phyloP scores from a whole-genome alignment of 2,113 vertebrate species.

The Diadophis punctatus region DNA sequence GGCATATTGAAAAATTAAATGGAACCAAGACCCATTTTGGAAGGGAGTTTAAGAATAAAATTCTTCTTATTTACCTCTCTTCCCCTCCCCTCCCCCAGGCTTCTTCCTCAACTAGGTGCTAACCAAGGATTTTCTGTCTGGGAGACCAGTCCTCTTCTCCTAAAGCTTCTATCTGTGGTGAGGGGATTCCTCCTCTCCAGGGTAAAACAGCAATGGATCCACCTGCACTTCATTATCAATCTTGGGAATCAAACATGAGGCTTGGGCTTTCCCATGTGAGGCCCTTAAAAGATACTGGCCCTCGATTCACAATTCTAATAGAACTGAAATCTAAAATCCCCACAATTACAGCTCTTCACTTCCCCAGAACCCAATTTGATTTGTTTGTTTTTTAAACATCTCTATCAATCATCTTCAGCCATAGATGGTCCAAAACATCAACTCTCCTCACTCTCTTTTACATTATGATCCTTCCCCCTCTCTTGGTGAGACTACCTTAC shows the following conservation, averaged over 20 bases:
- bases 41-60: neutral
- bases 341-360: neutral
- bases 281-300: neutral
- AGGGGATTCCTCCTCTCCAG: neutral
- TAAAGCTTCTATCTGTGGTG: neutral
- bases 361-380: neutral
- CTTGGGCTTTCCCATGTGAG: neutral
- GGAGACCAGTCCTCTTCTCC: neutral
- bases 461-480: neutral
- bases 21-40: neutral
- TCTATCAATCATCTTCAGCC: neutral
- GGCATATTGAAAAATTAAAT: neutral
- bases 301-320: neutral
- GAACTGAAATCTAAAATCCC: neutral
- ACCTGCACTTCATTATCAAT: neutral
- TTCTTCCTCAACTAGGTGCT: neutral
- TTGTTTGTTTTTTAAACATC: neutral
- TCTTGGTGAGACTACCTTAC: neutral
- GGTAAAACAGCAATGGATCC: neutral
- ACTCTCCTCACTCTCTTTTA: neutral
- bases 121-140: neutral
- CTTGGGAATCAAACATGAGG: neutral
- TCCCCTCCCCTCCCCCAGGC: neutral
- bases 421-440: neutral
- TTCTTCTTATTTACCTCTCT: neutral